Evolutionary conservation across 1,140 invertebrate genomes (phyloP).

Genomic region (Drosophila arawakana): DNA sequence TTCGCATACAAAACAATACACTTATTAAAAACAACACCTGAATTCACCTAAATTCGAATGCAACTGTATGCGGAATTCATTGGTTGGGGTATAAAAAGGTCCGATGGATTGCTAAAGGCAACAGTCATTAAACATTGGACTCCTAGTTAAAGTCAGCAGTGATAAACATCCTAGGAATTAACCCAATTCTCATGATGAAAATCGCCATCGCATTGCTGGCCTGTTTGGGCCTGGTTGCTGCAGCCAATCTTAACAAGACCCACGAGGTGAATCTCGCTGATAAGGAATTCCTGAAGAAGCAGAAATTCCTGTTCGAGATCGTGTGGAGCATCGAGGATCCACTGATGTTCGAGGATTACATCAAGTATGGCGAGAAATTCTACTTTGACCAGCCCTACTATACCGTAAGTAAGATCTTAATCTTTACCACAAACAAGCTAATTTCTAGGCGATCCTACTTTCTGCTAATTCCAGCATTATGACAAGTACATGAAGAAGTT

Average conservation of each 20-base stretch:
- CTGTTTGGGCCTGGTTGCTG: slow-evolving; percentile 68
- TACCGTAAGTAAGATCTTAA: slow-evolving; percentile 49
- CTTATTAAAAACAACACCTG: too few species aligned
- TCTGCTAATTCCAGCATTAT: slow-evolving; percentile 36
- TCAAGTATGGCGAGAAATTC: slow-evolving; percentile 57
- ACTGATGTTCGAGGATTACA: slow-evolving; percentile 66
- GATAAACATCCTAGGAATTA: too few species aligned
- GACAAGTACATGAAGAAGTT: slow-evolving; percentile 74
- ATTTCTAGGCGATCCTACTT: not conserved
- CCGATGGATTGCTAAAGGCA: slow-evolving; percentile 18
- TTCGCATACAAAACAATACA: too few species aligned
- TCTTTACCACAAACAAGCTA: not conserved
- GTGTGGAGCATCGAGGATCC: slow-evolving; percentile 70
- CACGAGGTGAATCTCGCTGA: slow-evolving; percentile 69
- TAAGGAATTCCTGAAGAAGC: slow-evolving; percentile 58
- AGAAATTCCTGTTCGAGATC: slow-evolving; percentile 75
- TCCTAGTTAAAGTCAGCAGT: slow-evolving; percentile 22
- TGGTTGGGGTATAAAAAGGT: slow-evolving; percentile 53
- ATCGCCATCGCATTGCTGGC: slow-evolving; percentile 72
- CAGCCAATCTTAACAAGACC: slow-evolving; percentile 53
- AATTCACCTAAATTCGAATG: too few species aligned
- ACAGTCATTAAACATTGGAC: slow-evolving; percentile 83
- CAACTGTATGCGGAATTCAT: too few species aligned
- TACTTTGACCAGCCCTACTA: slow-evolving; percentile 50
- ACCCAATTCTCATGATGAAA: slow-evolving; percentile 58